These are phyloP conservation scores for Autographa pulchrina DNA, from an alignment of 2,888 invertebrate species.

Conservation along the genomic window DNA sequence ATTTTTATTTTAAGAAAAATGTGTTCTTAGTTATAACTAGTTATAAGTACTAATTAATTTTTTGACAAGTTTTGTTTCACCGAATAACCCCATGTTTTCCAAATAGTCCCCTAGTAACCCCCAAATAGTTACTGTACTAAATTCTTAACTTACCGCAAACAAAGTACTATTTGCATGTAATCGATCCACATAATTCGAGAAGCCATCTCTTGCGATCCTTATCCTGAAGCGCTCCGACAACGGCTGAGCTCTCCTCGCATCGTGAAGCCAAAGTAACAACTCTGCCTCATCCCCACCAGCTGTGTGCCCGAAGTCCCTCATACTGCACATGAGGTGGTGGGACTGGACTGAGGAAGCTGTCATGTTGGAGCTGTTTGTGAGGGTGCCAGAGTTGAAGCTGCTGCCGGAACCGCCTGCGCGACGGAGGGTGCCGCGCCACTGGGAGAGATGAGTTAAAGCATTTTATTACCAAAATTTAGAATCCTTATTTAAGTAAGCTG, in stretches of 20 bases:
- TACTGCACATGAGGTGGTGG: conserved; percentile 93
- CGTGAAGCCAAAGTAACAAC: conserved; percentile 96
- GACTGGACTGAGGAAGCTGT: conserved; percentile 77
- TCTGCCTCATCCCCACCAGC: conserved; percentile 97
- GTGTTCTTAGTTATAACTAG: no score
- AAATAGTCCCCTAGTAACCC: no score
- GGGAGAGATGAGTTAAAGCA: conserved; percentile 41
- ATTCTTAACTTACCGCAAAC: conserved; percentile 95
- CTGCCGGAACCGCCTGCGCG: conserved; percentile 85
- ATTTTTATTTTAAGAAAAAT: no score
- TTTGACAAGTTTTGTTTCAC: no score
- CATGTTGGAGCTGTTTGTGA: conserved; percentile 72
- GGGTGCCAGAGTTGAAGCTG: conserved; percentile 84
- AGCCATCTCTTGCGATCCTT: conserved; percentile 96
- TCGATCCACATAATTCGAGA: conserved; percentile 96
- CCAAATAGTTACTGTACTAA: no score
- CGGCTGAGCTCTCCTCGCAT: conserved; percentile 93
- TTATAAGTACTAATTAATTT: no score
- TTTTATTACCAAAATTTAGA: not conserved
- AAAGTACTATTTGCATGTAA: conserved; percentile 96
- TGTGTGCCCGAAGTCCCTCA: conserved; percentile 95
- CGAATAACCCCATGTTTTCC: no score
- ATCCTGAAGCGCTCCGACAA: conserved; percentile 97
- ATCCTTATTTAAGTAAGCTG: no score
- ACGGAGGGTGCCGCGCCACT: conserved; percentile 87